These are phyloP conservation scores for Adineta ricciae DNA, from an alignment of 2,888 invertebrate genomes.

Conservation along the genomic window DNA sequence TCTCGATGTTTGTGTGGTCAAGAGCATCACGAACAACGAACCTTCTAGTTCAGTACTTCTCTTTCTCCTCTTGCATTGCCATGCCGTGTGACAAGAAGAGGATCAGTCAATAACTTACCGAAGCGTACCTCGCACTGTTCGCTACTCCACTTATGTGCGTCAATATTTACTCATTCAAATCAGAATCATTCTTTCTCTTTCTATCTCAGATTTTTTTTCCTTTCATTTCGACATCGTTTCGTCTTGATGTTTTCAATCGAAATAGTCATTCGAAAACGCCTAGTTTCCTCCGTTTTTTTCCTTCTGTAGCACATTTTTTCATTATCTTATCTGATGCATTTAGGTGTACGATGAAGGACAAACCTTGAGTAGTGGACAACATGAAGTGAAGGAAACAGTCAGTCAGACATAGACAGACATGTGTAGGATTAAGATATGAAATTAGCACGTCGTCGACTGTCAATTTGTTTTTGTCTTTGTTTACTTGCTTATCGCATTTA, in stretches of 20 bases:
- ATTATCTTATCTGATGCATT: not conserved
- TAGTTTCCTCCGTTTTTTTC: not conserved
- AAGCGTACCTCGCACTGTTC: not conserved
- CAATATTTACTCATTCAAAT: slow-evolving; percentile 15
- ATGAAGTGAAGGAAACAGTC: not conserved
- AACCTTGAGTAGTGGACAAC: not conserved
- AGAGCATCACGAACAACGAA: not conserved
- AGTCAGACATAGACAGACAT: not conserved
- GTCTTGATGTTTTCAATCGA: not conserved
- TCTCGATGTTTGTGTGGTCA: not conserved
- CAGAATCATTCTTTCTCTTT: slow-evolving; percentile 2
- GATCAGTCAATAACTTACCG: slow-evolving; percentile 15
- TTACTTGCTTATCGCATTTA: not conserved
- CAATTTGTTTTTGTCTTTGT: slow-evolving; percentile 11
- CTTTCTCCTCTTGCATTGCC: not conserved
- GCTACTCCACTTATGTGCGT: not conserved
- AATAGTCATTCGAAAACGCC: not conserved
- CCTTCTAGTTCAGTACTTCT: not conserved
- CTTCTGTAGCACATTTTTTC: not conserved
- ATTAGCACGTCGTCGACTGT: slow-evolving; percentile 9
- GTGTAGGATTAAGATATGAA: not conserved
- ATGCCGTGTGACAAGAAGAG: not conserved
- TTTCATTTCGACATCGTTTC: not conserved
- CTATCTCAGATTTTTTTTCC: not conserved
- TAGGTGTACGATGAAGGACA: not conserved